Evolutionary conservation across 2,888 invertebrate genomes (phyloP), one percentile per base, ranked within the genome.

Genomic region (Lepidochrysops patricia): DNA sequence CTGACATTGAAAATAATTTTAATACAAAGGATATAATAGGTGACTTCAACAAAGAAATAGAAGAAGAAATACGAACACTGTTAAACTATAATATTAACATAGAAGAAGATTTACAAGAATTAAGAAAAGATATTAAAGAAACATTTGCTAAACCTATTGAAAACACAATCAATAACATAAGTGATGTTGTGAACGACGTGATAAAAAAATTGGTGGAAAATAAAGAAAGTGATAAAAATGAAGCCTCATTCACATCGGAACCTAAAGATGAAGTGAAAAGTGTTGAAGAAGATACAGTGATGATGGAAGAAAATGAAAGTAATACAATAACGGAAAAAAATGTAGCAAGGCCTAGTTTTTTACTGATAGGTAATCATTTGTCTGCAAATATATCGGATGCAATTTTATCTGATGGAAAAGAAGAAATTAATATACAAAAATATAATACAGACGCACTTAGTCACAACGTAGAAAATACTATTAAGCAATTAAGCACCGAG

Each of bases 21-120:
- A 72, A 84, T 48, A 76, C 84, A 4, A 84, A 82, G 68, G 85
- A 90, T 69, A 90, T 91, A 50, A 89, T 91, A 62, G 91, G 91
- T 26, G 90, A 92, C 74, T 91, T 91, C 67, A 90, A 90, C 63
- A 90, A 90, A 73, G 91, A 91, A 80, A 82, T 91, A 43, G 90
- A 91, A 79, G 89, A 90, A 62, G 91, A 91, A 82, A 88, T 91
- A 58, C 90, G 86, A 65, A 83, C 84, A 66, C 76, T 91, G 64
- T 73, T 86, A 29, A 86, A 86, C 71, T 83, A 86, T 66, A 88
- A 88, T 64, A 82, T 88, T 25, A 87, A 86, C 68, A 87, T 87
- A 67, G 80, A 87, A 73, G 84, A 85, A 57, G 87, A 88, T 64
- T 73, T 90, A 71, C 81, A 88, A 70, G 89, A 88, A 72, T 71